Base-by-base conservation (phyloP, 2,888 invertebrate genomes). In the Cotesia congregata region DNA sequence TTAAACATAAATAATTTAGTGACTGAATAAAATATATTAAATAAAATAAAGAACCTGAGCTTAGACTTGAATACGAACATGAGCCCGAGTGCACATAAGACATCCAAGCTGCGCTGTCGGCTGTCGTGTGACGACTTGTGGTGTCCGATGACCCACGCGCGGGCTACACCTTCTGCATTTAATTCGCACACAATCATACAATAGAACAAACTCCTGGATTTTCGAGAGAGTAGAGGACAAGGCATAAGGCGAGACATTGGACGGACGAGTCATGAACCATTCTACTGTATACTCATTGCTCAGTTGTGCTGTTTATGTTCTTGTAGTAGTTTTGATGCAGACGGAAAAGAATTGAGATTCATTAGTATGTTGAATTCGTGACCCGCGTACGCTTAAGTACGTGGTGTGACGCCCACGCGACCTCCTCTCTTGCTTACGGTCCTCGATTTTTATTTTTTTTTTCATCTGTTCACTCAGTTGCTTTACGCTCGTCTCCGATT, bases 91-190 rank as follows among this genome's bases (percentile, higher is more conserved):
- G 12, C 50, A 50, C 50, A 50, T 12, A 3, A 50, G 50, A 62
- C 20, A 62, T 62, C 62, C 62, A 62, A 62, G 62, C 62, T 62
- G 50, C 7, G 12, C 50, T 50, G 20, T 62, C 62, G 62, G 62
- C 62, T 62, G 62, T 62, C 62, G 62, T 62, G 62, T 15, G 62
- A 67, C 39, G 20, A n/a, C 73, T 64, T 60, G 73, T 79, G 74
- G 74, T 81, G 81, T 82, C 80, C 84, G 81, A 82, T 83, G 82
- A 84, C 82, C 83, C 85, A 84, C 82, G 83, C 83, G 84, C 82
- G 82, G 74, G 76, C 80, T 83, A 84, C 85, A 83, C 84, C 82
- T 80, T 80, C 72, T 80, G 84, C 84, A 85, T 85, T 82, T 82
- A 30, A 30, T 30, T 30, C 30, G 3, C 30, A 30, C 30, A 30